Evolutionary conservation across 2,113 vertebrate species (phyloP), one percentile per base, ranked within the genome.

Genomic region (Stigmatopora argus): DNA sequence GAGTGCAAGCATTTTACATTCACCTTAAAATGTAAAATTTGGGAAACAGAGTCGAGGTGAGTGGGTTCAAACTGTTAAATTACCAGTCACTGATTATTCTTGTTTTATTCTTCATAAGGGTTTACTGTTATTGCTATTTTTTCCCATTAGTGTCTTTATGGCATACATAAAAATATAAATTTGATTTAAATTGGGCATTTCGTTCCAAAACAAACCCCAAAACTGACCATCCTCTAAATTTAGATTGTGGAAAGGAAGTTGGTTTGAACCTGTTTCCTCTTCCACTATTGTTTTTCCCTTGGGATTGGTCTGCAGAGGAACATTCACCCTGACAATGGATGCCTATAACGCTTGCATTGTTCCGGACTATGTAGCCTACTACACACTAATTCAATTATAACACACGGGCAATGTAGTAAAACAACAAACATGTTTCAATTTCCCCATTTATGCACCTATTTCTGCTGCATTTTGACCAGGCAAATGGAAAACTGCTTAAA

Each of bases 271-370:
- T 77, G 84, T 80, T 88, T 92, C 88, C 90, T 81, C 72, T 70
- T 85, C 60, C 78, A 79, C 64, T 57, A 79, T 72, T 84, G 81
- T 85, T 82, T 47, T 62, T 77, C 81, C 77, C 74, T 44, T 41
- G 78, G 75, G 80, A 86, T 35, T 58, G 74, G 62, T 70, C 18
- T 19, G 11, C 44, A 58, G 48, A 65, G 67, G 76, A 85, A 85
- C 84, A 85, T 89, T 82, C 69, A 56, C 73, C 64, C 64, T 70
- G 77, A 91, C 88, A 90, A 90, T 90, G 78, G 77, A 75, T 7
- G 35, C 65, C 26, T 44, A 69, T 62, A 15, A 60, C 78, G 75
- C 85, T 41, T 41, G 81, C 78, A 86, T 84, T 88, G 88, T 89
- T 84, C 49, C 59, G 46, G 74, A 77, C 19, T 21, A 52, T 55